Conservation (phyloP, 2,113 vertebrate genomes). For the Emberiza fucata region DNA sequence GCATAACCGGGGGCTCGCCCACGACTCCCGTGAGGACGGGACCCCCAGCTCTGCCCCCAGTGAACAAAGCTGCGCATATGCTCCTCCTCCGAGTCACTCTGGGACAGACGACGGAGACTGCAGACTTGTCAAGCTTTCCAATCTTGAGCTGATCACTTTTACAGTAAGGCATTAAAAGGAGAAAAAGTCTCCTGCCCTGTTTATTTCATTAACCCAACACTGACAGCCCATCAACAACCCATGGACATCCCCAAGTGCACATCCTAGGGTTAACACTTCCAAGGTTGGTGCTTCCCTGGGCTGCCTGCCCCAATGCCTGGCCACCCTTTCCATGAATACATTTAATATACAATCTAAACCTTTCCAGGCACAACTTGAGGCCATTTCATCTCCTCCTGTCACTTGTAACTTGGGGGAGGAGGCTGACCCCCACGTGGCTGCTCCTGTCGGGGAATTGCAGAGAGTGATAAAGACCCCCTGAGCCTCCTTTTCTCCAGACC, state of each 20-base stretch:
- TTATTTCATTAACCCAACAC: neutral
- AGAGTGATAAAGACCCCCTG: fast-evolving
- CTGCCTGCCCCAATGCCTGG: neutral
- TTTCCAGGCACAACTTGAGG: neutral
- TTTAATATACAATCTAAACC: neutral
- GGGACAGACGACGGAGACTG: too few species aligned
- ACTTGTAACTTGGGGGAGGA: neutral
- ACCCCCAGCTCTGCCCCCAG: too few species aligned
- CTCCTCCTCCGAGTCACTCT: too few species aligned
- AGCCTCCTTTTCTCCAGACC: neutral
- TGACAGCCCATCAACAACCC: too few species aligned
- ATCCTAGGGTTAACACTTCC: neutral
- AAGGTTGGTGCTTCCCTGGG: neutral
- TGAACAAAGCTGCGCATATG: too few species aligned
- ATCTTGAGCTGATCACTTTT: too few species aligned
- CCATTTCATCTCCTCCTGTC: fast-evolving
- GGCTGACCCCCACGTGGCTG: neutral
- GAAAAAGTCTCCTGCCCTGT: too few species aligned
- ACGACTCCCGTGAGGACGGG: too few species aligned
- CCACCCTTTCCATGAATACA: neutral
- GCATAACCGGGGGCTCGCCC: too few species aligned
- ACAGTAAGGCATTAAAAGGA: too few species aligned
- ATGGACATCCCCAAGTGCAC: neutral
- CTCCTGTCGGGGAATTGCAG: neutral
- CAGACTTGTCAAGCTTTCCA: too few species aligned